A percentile compares a stretch with the other conserved stretches of the same genome.
Conservation (phyloP, 2,797 vertebrate genomes). For the Bryconaethiops microstoma region DNA sequence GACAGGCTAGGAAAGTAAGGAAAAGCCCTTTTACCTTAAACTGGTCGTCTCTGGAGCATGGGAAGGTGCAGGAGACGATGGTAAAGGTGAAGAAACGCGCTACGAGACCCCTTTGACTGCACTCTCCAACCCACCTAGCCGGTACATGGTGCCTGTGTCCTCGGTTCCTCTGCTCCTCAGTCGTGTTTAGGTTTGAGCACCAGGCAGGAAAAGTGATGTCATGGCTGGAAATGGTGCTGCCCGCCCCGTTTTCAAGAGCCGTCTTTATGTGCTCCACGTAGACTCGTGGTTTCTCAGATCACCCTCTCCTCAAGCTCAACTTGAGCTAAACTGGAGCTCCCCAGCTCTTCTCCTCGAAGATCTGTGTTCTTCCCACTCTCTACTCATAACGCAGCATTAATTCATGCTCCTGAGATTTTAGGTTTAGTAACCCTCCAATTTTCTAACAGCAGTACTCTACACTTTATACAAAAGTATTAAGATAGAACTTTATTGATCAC, state of each 20-base stretch:
- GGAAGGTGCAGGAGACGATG: conserved; percentile 15
- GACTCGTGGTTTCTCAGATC: conserved; percentile 45
- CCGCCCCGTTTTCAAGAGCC: conserved; percentile 68
- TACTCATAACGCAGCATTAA: neutral
- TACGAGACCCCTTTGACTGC: conserved; percentile 46
- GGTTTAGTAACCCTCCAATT: too few relatives aligned
- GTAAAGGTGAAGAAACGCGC: conserved; percentile 25
- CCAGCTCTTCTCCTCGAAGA: neutral
- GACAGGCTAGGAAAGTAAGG: conserved; percentile 11
- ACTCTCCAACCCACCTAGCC: conserved; percentile 14
- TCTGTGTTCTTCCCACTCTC: neutral
- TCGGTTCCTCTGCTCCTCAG: conserved; percentile 53
- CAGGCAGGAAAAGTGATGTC: conserved; percentile 80
- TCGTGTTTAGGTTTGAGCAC: conserved; percentile 70
- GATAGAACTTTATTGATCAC: too few relatives aligned
- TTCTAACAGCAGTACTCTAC: too few relatives aligned
- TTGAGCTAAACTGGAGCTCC: neutral
- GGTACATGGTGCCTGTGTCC: conserved; percentile 48
- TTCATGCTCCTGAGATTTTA: neutral
- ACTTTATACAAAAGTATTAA: too few relatives aligned
- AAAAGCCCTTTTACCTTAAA: conserved; percentile 31
- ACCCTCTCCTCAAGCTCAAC: neutral
- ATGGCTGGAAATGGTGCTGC: conserved; percentile 73
- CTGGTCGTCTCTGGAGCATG: conserved; percentile 14
- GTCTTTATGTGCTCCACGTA: conserved; percentile 59